Evolutionary conservation across 1,140 invertebrate species (phyloP).

Genomic region (Hycleus cichorii): DNA sequence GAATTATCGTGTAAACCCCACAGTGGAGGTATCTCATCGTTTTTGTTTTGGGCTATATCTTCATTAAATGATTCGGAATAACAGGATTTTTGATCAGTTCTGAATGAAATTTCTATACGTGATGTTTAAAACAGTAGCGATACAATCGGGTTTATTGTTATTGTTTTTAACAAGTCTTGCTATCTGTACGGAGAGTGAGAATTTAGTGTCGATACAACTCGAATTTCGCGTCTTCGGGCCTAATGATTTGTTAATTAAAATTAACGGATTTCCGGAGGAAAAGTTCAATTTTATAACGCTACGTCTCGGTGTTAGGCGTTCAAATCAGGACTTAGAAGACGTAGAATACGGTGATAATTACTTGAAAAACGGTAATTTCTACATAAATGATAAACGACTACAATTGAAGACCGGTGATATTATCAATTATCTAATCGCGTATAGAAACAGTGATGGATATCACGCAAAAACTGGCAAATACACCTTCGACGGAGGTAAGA

Average conservation of each 20-base stretch:
- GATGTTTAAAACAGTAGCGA: not conserved
- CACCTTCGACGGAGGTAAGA: constrained; percentile 6
- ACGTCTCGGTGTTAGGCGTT: not conserved
- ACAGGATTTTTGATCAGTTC: not conserved
- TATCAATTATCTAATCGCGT: constrained; percentile 4
- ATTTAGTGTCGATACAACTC: no score
- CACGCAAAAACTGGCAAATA: not conserved
- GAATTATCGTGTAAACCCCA: no score
- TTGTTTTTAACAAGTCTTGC: not conserved
- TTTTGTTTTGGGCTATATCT: no score
- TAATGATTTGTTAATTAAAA: not conserved
- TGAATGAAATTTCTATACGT: not conserved
- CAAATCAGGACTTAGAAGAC: not conserved
- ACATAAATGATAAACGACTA: constrained; percentile 1
- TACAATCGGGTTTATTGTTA: not conserved
- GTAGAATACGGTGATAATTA: constrained; percentile 5
- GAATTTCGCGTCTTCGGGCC: not conserved
- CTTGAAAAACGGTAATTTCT: constrained; percentile 1
- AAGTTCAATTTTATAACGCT: not conserved
- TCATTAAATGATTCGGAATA: no score
- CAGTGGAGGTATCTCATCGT: no score
- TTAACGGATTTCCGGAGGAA: not conserved
- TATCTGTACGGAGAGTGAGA: no score
- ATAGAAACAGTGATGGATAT: constrained; percentile 3
- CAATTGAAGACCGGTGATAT: constrained; percentile 1